Evolutionary conservation across 2,888 invertebrate genomes (phyloP).

Genomic region (Pseudoips prasinana): DNA sequence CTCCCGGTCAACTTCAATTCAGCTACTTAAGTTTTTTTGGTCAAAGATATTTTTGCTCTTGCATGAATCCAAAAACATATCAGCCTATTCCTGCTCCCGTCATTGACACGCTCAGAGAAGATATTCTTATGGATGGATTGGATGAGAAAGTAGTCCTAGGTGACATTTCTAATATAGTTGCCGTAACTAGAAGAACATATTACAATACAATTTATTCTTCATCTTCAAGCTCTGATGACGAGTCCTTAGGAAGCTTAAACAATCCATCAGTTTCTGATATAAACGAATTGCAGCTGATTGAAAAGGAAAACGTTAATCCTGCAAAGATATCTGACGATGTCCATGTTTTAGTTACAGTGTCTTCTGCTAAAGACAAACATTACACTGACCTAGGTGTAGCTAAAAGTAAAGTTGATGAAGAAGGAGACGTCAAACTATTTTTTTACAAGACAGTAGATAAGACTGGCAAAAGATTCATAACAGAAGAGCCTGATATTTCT

Average conservation of each 20-base stretch:
- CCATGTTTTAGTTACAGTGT: conserved; percentile 2
- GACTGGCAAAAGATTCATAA: conserved; percentile 3
- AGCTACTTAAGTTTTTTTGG: conserved; percentile 5
- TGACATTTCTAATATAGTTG: conserved; percentile 1
- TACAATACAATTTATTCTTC: conserved; percentile 1
- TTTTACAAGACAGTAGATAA: no score
- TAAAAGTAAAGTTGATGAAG: conserved; percentile 3
- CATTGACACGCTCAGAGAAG: neutral
- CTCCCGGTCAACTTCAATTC: conserved; percentile 1
- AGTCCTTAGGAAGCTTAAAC: no score
- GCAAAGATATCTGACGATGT: conserved; percentile 2
- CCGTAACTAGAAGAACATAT: conserved; percentile 1
- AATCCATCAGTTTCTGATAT: conserved; percentile 1
- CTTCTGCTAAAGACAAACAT: conserved; percentile 1
- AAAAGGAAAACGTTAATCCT: conserved; percentile 9
- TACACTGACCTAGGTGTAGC: conserved; percentile 4
- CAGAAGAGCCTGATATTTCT: conserved; percentile 3
- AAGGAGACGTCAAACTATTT: no score
- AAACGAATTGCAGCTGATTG: conserved; percentile 1
- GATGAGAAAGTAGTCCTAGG: neutral
- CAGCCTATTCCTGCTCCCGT: conserved; percentile 1
- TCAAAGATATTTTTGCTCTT: conserved; percentile 1
- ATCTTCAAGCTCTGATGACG: conserved; percentile 1
- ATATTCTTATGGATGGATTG: neutral
- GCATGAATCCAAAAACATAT: conserved; percentile 4